These are phyloP conservation scores for Habropoda laboriosa DNA, from an alignment of 1,140 invertebrate genomes.

Conservation along the genomic window DNA sequence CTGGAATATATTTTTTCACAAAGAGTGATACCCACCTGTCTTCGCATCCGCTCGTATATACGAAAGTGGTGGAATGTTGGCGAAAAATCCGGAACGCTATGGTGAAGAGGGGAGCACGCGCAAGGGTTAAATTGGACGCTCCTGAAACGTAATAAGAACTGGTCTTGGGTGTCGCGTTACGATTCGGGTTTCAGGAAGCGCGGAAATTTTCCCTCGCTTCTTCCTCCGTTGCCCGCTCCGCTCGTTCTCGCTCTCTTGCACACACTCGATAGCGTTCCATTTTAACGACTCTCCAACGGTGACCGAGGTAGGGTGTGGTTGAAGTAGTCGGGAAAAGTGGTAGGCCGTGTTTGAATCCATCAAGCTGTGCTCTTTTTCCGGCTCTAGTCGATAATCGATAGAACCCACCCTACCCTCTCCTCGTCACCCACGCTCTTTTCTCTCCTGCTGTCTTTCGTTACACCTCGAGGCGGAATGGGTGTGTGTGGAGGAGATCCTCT, in stretches of 20 bases:
- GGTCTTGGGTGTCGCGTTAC: slow-evolving; percentile 17
- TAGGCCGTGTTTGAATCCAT: slow-evolving; percentile 70
- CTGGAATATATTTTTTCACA: no score
- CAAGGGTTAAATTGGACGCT: not conserved
- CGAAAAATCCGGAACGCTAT: not conserved
- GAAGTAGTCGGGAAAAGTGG: slow-evolving; percentile 58
- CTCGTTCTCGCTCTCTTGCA: not conserved
- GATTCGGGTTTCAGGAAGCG: slow-evolving; percentile 21
- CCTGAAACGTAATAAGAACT: slow-evolving; percentile 13
- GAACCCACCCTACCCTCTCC: not conserved
- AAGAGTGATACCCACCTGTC: no score
- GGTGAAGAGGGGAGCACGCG: not conserved
- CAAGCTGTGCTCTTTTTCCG: slow-evolving; percentile 67
- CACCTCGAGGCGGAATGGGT: slow-evolving; percentile 24
- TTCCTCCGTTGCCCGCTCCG: not conserved
- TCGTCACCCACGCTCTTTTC: not conserved
- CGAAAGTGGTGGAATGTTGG: not conserved
- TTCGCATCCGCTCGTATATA: no score
- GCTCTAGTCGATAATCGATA: slow-evolving; percentile 67
- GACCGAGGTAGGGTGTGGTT: slow-evolving; percentile 63
- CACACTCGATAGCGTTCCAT: slow-evolving; percentile 38
- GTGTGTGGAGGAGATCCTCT: slow-evolving; percentile 6
- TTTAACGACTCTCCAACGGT: slow-evolving; percentile 61
- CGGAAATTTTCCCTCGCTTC: slow-evolving; percentile 24
- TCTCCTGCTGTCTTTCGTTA: slow-evolving; percentile 16